Evolutionary conservation across 2,113 vertebrate species (phyloP).

Genomic region (Callithrix jacchus): DNA sequence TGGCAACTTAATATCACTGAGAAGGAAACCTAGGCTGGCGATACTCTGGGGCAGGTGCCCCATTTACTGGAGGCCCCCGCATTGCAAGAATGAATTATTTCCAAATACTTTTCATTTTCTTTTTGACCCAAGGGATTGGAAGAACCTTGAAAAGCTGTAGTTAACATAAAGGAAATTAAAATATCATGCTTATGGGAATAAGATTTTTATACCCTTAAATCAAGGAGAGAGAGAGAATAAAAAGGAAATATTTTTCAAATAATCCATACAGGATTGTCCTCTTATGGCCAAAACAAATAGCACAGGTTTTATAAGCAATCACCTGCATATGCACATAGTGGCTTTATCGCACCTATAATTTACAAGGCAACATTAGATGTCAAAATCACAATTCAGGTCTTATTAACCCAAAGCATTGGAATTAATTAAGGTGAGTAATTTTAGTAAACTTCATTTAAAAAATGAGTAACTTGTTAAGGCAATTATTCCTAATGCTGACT

Average conservation of each 20-base stretch:
- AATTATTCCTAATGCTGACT: background rate
- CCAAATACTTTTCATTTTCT: slow-evolving; percentile 40
- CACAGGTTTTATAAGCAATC: background rate
- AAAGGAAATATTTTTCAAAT: slow-evolving; percentile 25
- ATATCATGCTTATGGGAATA: slow-evolving; percentile 13
- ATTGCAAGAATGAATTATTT: slow-evolving; percentile 18
- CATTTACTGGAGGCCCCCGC: background rate
- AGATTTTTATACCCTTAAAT: background rate
- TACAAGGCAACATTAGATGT: background rate
- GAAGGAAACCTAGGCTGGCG: background rate
- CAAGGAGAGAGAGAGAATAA: background rate
- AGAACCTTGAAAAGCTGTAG: slow-evolving; percentile 14
- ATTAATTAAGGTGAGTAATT: background rate
- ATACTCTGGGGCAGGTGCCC: background rate
- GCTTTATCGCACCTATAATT: background rate
- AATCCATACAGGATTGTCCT: background rate
- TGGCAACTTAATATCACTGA: background rate
- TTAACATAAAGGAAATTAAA: slow-evolving; percentile 52
- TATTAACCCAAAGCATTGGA: background rate
- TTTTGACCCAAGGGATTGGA: slow-evolving; percentile 35
- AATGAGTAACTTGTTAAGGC: background rate
- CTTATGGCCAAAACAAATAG: background rate
- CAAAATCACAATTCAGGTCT: background rate
- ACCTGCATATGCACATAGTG: background rate
- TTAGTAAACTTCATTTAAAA: background rate